phyloP scores from a whole-genome alignment of 2,113 vertebrate species.

The Platichthys flesus region DNA sequence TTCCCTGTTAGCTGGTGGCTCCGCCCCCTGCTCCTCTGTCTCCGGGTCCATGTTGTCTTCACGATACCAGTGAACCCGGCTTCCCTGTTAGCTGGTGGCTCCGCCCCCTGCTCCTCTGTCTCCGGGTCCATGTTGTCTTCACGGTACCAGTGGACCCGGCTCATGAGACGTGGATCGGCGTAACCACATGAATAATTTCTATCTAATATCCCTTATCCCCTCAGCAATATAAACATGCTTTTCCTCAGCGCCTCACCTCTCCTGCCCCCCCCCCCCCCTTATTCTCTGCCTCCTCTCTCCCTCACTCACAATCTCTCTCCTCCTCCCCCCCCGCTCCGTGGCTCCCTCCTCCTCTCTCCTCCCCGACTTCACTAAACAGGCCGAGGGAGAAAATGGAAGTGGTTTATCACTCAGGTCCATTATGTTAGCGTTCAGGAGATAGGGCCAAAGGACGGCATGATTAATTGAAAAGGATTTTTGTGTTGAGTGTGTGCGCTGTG shows the following conservation, averaged over 20 bases:
- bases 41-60: too few species aligned
- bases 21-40: too few species aligned
- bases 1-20: too few species aligned
- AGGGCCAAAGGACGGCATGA: conserved; percentile 51
- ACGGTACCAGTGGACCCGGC: conserved; percentile 52
- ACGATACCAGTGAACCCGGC: too few species aligned
- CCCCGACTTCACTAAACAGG: conserved; percentile 46
- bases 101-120: not conserved
- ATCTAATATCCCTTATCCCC: conserved; percentile 69
- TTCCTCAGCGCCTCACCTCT: conserved; percentile 53
- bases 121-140: conserved; percentile 47
- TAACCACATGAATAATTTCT: conserved; percentile 77
- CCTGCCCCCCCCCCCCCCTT: not conserved
- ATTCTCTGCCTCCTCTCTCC: conserved; percentile 27
- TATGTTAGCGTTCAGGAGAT: conserved; percentile 60
- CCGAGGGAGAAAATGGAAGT: conserved; percentile 54
- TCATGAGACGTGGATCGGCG: conserved; percentile 48
- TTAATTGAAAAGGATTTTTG: conserved; percentile 56
- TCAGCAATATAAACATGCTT: conserved; percentile 68
- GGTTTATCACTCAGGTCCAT: conserved; percentile 56
- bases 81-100: not conserved
- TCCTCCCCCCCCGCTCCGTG: not conserved
- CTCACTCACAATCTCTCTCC: conserved; percentile 28
- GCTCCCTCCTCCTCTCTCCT: not conserved
- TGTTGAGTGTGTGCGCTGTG: conserved; percentile 30